These are phyloP conservation scores for Paralinhomoeus sp. DNA, from an alignment of 2,888 invertebrate genomes.

Conservation along the genomic window DNA sequence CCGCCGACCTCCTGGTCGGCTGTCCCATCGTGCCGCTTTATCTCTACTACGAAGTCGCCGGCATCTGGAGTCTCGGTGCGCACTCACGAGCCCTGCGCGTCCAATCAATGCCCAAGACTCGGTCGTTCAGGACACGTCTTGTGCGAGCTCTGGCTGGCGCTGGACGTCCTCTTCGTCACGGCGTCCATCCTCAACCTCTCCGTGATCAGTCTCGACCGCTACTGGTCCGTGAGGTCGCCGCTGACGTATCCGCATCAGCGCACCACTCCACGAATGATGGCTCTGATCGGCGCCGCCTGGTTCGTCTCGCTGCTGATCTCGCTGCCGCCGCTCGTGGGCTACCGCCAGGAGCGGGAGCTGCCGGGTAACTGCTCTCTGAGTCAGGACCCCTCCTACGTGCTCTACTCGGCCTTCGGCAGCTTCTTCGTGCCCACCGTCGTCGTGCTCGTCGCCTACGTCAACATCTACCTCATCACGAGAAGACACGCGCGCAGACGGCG, in stretches of 20 bases:
- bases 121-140: conserved; percentile 20
- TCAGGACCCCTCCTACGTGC: conserved; percentile 43
- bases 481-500: conserved; percentile 17
- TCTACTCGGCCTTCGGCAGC: conserved; percentile 89
- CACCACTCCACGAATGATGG: not conserved
- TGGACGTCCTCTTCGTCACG: conserved; percentile 32
- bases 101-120: no score
- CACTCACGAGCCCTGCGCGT: not conserved
- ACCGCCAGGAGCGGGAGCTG: conserved; percentile 10
- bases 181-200: conserved; percentile 31
- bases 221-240: conserved; percentile 20
- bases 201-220: conserved; percentile 19
- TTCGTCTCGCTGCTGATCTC: conserved; percentile 21
- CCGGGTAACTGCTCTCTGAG: conserved; percentile 8
- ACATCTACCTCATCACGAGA: conserved; percentile 21
- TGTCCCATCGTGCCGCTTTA: conserved; percentile 32
- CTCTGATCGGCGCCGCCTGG: conserved; percentile 16
- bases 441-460: conserved; percentile 20
- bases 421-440: conserved; percentile 89
- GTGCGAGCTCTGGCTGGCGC: conserved; percentile 32
- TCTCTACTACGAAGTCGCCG: conserved; percentile 30
- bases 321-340: conserved; percentile 22
- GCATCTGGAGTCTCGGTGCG: conserved; percentile 30
- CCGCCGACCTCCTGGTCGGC: conserved; percentile 27
- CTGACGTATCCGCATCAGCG: conserved; percentile 15